Base-by-base conservation (phyloP, 2,797 vertebrate genomes). In the Takifugu ocellatus region DNA sequence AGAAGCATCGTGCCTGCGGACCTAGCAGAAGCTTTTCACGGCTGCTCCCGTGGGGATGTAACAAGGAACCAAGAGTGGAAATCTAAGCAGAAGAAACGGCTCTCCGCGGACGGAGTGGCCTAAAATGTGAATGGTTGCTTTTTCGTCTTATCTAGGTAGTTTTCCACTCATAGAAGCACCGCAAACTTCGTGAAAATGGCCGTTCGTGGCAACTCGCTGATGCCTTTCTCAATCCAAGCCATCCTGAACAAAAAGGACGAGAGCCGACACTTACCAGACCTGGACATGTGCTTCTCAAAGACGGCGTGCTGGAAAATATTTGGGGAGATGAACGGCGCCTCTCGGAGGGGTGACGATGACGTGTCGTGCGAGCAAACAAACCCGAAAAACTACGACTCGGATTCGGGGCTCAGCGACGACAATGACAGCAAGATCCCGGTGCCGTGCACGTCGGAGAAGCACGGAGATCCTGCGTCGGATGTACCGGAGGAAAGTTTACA, bases 191-290 rank as follows among this genome's bases (percentile, higher is more conserved):
- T 17, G 59, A 89, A 89, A 72, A 98, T 98, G 96, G 94, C 95
- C 66, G 90, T 95, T 74, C 94, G 94, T 75, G 89, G 91, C 77
- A 87, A 81, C 88, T 88, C 94, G 72, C 87, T 96, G 79, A 95
- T 94, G 91, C 94, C 96, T 27, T 98, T 98, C 85, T 98, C 96
- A 49, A 98, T 98, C 87, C 96, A 98, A 85, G 95, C 96, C 66
- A 98, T 98, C 82, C 90, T 98, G 66, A 94, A 95, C 89, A 93
- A 93, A 83, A 98, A 95, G 81, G 94, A 96, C 76, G 92, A 94
- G 56, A 86, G 77, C 44, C 65, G 90, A 59, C 90, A 87, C 69
- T 81, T 92, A 59, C 85, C 88, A 54, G 89, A 89, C 52, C 68
- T 93, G 87, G 92, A 92, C 79, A 83, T 93, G 73, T 94, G 94